Conservation (phyloP, 1,140 invertebrate species). For the Metopolophium dirhodum region DNA sequence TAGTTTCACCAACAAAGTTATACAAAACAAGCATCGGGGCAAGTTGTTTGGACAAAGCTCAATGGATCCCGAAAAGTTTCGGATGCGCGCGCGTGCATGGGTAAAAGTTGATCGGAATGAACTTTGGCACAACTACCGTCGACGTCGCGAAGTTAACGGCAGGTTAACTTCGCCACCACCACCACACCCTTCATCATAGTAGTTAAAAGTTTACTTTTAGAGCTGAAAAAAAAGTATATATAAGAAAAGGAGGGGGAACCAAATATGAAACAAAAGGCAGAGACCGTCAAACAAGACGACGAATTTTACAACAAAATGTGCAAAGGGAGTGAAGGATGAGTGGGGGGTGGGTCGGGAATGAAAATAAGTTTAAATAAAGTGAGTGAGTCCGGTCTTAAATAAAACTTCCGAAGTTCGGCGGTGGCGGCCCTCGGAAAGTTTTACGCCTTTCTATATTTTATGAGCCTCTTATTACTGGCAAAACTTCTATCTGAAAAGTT, state of each 20-base stretch:
- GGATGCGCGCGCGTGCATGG: slow-evolving; percentile 41
- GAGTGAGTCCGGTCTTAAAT: slow-evolving; percentile 56
- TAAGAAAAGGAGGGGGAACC: background rate
- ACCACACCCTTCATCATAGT: background rate
- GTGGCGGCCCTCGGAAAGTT: slow-evolving; percentile 52
- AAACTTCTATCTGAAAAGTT: slow-evolving; percentile 59
- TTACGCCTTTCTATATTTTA: slow-evolving; percentile 57
- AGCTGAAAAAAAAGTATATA: slow-evolving; percentile 27
- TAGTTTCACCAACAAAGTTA: slow-evolving; percentile 56
- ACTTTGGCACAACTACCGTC: slow-evolving; percentile 53
- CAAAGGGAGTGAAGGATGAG: background rate
- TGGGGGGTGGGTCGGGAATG: background rate
- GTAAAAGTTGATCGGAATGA: slow-evolving; percentile 55
- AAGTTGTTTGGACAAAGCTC: slow-evolving; percentile 57
- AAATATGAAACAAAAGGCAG: slow-evolving; percentile 55
- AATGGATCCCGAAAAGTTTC: slow-evolving; percentile 56
- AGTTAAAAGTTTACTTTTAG: slow-evolving; percentile 54
- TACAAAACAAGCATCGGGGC: slow-evolving; percentile 54
- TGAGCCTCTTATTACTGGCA: slow-evolving; percentile 55
- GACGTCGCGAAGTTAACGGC: slow-evolving; percentile 51
- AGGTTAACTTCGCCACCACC: slow-evolving; percentile 38
- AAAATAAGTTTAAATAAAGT: slow-evolving; percentile 56
- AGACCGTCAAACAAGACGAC: slow-evolving; percentile 36
- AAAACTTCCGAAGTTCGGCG: slow-evolving; percentile 47
- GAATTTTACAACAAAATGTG: slow-evolving; percentile 43